Evolutionary conservation across 2,888 invertebrate species (phyloP), one percentile per base, ranked within the genome.

Genomic region (Hirtodrosophila trivittata): DNA sequence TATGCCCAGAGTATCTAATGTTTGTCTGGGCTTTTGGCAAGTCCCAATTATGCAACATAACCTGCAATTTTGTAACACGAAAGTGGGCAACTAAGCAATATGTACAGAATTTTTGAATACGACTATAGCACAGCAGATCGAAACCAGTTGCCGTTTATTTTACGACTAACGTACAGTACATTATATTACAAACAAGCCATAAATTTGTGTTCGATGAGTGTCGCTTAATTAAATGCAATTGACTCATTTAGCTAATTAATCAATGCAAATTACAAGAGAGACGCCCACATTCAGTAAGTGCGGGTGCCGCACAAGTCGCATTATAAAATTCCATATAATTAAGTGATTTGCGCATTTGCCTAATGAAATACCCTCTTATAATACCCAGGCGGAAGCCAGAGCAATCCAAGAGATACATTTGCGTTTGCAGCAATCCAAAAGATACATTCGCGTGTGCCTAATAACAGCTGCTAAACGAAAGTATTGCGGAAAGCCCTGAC

Each of bases 331-430:
- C 38, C 35, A 45, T 56, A 67, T 49, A 82, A 78, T 77, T 82
- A 82, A 57, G 14, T 63, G 78, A 82, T 75, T 66, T 82, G 82
- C 78, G 71, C 82, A 81, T 84, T 84, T 67, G 66, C 46, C 46
- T 58, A 62, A 14, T 16, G 30, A 25, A 26, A 13, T 1, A 13
- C 9, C 33, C 7, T 12, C 28, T 28, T 9, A 8, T n/a, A 18
- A 41, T 28, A 16, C 9, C 28, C 26, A 81, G 50, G 55, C 72
- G 86, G 78, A 78, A 78, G 64, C 78, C 58, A 26, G 8, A 58
- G 37, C 45, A 35, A 57, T 21, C 26, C 42, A 32, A 50, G 63
- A 76, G 52, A 55, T 54, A 45, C 50, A 66, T 80, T 66, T 70
- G 66, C 81, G 77, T 80, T 32, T 8, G 5, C 32, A 3, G 25